A percentile compares a stretch with the other conserved stretches of the same genome.
Evolutionary conservation across 2,797 vertebrate genomes (phyloP).

Genomic region (Neomorphus geoffroyi): DNA sequence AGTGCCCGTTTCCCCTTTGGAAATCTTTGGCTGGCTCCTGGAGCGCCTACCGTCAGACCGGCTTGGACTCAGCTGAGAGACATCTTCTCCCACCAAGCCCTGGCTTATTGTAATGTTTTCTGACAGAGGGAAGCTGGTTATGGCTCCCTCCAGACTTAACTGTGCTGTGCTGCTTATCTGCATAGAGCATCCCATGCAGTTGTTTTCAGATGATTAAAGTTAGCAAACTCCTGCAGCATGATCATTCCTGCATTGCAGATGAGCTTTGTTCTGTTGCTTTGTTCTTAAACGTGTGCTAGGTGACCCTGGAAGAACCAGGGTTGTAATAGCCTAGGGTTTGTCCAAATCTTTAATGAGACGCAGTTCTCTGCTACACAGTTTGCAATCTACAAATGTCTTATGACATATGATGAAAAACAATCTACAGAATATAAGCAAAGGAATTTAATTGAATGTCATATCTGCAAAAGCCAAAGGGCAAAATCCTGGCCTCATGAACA

Average conservation of each 20-base stretch:
- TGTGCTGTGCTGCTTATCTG: not conserved
- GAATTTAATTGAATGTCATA: slow-evolving; percentile 7
- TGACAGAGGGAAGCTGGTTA: not conserved
- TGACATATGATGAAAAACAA: not conserved
- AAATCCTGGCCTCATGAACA: not conserved
- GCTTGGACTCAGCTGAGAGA: fast-evolving
- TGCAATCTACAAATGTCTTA: not conserved
- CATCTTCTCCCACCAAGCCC: not conserved
- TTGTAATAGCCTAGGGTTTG: not conserved
- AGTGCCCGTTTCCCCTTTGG: not conserved
- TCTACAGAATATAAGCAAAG: not conserved
- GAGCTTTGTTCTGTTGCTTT: not conserved
- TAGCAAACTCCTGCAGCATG: not conserved
- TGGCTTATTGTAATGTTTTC: not conserved
- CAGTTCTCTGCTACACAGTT: not conserved
- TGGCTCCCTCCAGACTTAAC: not conserved
- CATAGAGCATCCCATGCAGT: not conserved
- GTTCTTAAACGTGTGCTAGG: not conserved
- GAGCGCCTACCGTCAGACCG: not conserved
- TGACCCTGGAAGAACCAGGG: not conserved
- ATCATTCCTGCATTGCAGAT: not conserved
- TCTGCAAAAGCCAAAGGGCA: slow-evolving; percentile 9
- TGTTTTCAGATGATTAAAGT: not conserved
- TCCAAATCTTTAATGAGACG: not conserved
- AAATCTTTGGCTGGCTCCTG: not conserved